These are phyloP conservation scores for Congeria kusceri DNA, from an alignment of 2,888 invertebrate genomes.

Conservation along the genomic window DNA sequence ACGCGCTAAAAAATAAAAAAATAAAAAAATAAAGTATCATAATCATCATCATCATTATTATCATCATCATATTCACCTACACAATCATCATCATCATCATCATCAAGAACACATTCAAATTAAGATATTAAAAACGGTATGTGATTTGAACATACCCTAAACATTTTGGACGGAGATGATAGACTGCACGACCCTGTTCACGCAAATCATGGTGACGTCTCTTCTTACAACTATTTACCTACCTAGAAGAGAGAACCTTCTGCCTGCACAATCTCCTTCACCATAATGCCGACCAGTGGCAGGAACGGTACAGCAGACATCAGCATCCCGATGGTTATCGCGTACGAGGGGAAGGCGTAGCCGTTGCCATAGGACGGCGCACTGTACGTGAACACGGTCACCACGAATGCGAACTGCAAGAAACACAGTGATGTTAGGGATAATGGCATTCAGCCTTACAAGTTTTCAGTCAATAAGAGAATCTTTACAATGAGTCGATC, in stretches of 20 bases:
- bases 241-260: slow-evolving; percentile 44
- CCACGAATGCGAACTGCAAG: slow-evolving; percentile 47
- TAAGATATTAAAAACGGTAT: too few species aligned
- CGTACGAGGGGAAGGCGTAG: slow-evolving; percentile 53
- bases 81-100: neutral
- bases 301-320: slow-evolving; percentile 53
- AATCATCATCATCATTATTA: neutral
- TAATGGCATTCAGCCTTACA: too few species aligned
- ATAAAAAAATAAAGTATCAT: too few species aligned
- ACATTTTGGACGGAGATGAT: too few species aligned
- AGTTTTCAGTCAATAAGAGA: too few species aligned
- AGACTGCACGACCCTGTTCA: too few species aligned
- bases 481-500: too few species aligned
- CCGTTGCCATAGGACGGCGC: slow-evolving; percentile 48
- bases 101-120: too few species aligned
- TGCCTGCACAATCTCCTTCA: slow-evolving; percentile 38
- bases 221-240: neutral
- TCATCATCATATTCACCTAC: neutral
- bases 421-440: neutral
- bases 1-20: slow-evolving; percentile 49
- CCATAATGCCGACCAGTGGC: slow-evolving; percentile 32
- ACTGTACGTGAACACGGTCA: slow-evolving; percentile 41
- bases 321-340: slow-evolving; percentile 42
- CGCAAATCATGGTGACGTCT: neutral
- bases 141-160: too few species aligned